These are phyloP conservation scores for Diadegma fenestrale DNA, from an alignment of 2,888 invertebrate species.

Conservation along the genomic window DNA sequence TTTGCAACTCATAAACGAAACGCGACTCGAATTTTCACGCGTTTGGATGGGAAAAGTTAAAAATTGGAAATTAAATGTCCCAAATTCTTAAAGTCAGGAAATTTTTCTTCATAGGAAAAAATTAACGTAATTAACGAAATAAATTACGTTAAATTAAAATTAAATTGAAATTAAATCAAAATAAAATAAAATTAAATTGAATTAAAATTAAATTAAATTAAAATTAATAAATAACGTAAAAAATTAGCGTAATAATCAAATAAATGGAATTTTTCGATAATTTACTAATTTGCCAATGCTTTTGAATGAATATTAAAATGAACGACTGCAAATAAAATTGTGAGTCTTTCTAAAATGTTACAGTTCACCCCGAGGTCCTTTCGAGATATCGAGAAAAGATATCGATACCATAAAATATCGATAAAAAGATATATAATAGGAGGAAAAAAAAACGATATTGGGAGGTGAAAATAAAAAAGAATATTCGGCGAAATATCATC, in stretches of 20 bases:
- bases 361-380: neutral
- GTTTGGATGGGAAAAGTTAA: too few relatives aligned
- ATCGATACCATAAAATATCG: slow-evolving; percentile 3
- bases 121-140: too few relatives aligned
- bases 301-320: neutral
- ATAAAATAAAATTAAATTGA: too few relatives aligned
- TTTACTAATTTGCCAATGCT: neutral
- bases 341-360: too few relatives aligned
- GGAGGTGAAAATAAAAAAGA: slow-evolving; percentile 12
- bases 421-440: neutral
- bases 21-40: too few relatives aligned
- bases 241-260: neutral
- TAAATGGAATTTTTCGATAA: too few relatives aligned
- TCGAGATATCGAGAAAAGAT: neutral
- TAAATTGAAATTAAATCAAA: too few relatives aligned
- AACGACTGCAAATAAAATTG: neutral
- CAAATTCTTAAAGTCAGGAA: too few relatives aligned
- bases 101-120: too few relatives aligned
- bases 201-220: slow-evolving; percentile 12
- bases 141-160: too few relatives aligned
- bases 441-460: neutral
- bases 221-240: neutral
- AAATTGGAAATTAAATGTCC: too few relatives aligned
- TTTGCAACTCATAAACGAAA: too few relatives aligned
- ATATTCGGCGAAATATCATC: slow-evolving; percentile 1